Evolutionary conservation across 1,140 invertebrate genomes (phyloP).

Genomic region (Tetragnatha versicolor): DNA sequence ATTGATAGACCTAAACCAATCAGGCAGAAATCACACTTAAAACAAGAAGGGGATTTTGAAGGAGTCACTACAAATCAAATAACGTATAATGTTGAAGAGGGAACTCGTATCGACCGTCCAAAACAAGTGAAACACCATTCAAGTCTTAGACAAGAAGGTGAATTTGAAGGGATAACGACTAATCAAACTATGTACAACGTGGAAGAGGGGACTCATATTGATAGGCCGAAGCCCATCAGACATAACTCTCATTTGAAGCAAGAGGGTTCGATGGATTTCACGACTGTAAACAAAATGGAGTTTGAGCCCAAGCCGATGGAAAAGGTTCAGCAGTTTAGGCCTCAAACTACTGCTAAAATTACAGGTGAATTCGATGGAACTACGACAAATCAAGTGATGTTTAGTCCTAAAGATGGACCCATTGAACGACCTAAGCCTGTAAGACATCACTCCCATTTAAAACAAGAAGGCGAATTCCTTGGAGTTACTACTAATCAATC

Average conservation of each 20-base stretch:
- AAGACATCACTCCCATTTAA: not conserved
- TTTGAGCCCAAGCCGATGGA: not conserved
- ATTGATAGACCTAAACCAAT: not conserved
- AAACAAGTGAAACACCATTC: slow-evolving; percentile 9
- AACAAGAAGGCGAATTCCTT: slow-evolving; percentile 57
- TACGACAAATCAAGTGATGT: not conserved
- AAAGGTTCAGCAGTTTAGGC: not conserved
- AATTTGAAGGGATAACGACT: slow-evolving; percentile 7
- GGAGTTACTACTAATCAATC: slow-evolving; percentile 62
- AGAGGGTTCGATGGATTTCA: not conserved
- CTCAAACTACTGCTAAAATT: not conserved
- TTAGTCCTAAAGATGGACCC: not conserved
- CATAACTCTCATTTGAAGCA: slow-evolving; percentile 55
- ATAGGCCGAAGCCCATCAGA: slow-evolving; percentile 59
- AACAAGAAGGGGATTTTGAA: slow-evolving; percentile 13
- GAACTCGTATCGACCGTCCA: slow-evolving; percentile 19
- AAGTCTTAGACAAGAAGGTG: slow-evolving; percentile 2
- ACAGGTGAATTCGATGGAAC: slow-evolving; percentile 23
- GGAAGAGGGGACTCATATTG: not conserved
- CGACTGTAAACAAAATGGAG: not conserved
- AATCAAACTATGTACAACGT: not conserved
- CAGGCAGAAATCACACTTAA: slow-evolving; percentile 7
- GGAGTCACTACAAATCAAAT: slow-evolving; percentile 3
- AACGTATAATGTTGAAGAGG: slow-evolving; percentile 43
- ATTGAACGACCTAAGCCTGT: not conserved